Base-by-base conservation (phyloP, 2,113 vertebrate genomes). In the Vulpes vulpes region DNA sequence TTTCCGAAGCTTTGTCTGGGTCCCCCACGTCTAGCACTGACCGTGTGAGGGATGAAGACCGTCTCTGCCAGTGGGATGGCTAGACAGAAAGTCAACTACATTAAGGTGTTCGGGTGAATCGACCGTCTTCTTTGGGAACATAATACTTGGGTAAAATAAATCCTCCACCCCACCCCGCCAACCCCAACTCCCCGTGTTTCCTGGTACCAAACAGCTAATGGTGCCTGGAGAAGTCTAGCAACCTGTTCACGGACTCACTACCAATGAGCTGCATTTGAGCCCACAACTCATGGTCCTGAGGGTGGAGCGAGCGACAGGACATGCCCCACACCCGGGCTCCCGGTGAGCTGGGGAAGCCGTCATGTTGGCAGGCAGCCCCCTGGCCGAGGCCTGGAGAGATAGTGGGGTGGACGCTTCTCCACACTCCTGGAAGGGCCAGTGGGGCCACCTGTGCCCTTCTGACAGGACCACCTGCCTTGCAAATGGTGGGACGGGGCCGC, bases 11-110 rank as follows among this genome's bases (percentile, higher is more conserved):
- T 91, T 99, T 99, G 97, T 99, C 99, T 0, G 99, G 99, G 81
- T 99, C 99, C 23, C 99, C 99, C 73, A 99, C 99, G 35, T 99
- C 99, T 78, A 99, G 99, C 2, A 99, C 99, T 71, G 99, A 98
- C 7, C 99, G 89, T 60, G 99, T 95, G 2, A 99, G 98, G 86
- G 99, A 98, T 81, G 98, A 98, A 79, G 99, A 99, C 53, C 82
- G 99, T 71, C 99, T 98, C 0, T 98, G 98, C 99, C 99, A 99
- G 96, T 99, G 99, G 0, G 99, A 99, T 27, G 99, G 99, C 99
- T 99, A 97, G 30, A 35, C 74, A 67, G 79, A 53, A 97, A 96
- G 16, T 17, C 49, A 4, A 91, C 9, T 80, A 86, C 51, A 57
- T 90, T 74, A 96, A 43, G 35, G 93, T 1, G 11, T 57, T 43